These are phyloP conservation scores for Dyspetes luteomarginatus DNA, from an alignment of 2,888 invertebrate genomes.

Conservation along the genomic window DNA sequence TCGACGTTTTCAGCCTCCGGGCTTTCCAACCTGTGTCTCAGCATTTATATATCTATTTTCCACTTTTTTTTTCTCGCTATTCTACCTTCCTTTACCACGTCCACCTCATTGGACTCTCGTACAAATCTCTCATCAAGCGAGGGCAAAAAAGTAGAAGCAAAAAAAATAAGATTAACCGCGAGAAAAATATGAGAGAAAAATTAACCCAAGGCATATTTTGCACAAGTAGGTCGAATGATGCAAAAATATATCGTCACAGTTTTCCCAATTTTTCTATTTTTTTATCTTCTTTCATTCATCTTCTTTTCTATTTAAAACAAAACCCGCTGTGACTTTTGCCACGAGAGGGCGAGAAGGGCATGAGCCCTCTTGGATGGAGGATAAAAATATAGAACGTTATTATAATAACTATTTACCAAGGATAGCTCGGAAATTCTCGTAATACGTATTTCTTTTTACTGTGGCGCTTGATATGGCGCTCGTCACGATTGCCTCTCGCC, in stretches of 20 bases:
- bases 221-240: slow-evolving; percentile 37
- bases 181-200: slow-evolving; percentile 23
- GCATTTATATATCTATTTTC: neutral
- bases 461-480: neutral
- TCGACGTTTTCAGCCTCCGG: slow-evolving; percentile 32
- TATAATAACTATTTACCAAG: slow-evolving; percentile 11
- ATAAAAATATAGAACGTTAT: neutral
- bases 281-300: neutral
- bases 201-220: slow-evolving; percentile 7
- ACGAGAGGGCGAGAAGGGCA: neutral
- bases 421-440: slow-evolving; percentile 1
- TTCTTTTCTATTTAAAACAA: neutral
- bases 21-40: neutral
- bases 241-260: slow-evolving; percentile 14
- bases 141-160: neutral
- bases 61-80: neutral
- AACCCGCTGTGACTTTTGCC: neutral
- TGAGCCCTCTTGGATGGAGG: neutral
- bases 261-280: neutral
- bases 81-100: neutral
- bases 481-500: slow-evolving; percentile 20
- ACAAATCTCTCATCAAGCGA: slow-evolving; percentile 28
- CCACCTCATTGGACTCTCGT: slow-evolving; percentile 10
- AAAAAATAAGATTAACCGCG: slow-evolving; percentile 27
- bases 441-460: neutral